Percentiles rank a stretch among this genome's conserved stretches.
These are phyloP conservation scores for Thaleichthys pacificus DNA, from an alignment of 2,797 vertebrate genomes.

Conservation along the genomic window DNA sequence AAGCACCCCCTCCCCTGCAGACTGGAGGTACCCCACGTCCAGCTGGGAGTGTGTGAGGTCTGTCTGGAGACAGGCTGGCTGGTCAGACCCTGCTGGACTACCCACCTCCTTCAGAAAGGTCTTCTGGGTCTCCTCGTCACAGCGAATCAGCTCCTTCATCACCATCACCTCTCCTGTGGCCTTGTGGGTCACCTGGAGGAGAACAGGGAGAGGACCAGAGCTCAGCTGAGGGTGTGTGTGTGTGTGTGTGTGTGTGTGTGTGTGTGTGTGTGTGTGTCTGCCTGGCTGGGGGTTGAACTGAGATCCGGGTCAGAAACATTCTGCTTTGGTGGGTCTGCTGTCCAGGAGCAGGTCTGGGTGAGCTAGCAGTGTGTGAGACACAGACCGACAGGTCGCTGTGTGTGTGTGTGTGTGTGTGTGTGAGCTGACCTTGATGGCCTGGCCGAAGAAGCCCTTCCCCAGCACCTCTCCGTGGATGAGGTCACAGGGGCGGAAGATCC, in stretches of 20 bases:
- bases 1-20: constrained; percentile 8
- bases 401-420: neutral
- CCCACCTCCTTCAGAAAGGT: constrained; percentile 91
- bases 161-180: constrained; percentile 97
- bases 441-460: constrained; percentile 93
- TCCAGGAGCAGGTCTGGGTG: too few species aligned
- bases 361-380: neutral
- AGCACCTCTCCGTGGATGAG: constrained; percentile 90
- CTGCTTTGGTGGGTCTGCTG: too few species aligned
- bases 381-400: too few species aligned
- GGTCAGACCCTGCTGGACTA: constrained; percentile 33
- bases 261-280: neutral
- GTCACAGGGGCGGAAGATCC: constrained; percentile 93
- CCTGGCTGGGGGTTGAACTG: neutral
- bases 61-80: constrained; percentile 35
- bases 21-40: neutral
- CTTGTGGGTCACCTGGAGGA: constrained; percentile 87
- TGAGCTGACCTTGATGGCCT: constrained; percentile 87
- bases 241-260: too few species aligned
- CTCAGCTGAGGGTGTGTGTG: too few species aligned
- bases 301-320: neutral
- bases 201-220: neutral
- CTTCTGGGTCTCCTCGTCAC: constrained; percentile 94
- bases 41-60: constrained; percentile 2
- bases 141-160: constrained; percentile 95